phyloP scores from a whole-genome alignment of 2,797 vertebrate genomes.

The Phoxinus dragarum region DNA sequence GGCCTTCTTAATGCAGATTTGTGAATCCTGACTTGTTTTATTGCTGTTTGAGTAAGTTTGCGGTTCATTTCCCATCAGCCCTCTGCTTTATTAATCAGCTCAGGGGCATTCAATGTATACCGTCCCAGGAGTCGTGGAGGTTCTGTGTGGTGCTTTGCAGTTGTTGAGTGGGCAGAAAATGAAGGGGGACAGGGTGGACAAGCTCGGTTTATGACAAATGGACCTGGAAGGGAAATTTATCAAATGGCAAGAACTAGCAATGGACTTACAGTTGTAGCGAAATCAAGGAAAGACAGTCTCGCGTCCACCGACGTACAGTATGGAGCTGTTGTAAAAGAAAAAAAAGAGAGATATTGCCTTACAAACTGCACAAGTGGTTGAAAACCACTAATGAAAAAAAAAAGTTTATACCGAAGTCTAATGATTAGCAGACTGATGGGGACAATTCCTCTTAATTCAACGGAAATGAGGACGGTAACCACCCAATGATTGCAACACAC shows the following conservation, averaged over 20 bases:
- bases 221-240: conserved; percentile 29
- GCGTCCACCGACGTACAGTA: not conserved
- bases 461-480: conserved; percentile 54
- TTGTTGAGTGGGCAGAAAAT: conserved; percentile 53
- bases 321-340: not conserved
- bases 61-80: conserved; percentile 50
- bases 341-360: not conserved
- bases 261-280: conserved; percentile 4
- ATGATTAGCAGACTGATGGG: conserved; percentile 57
- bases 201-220: conserved; percentile 39
- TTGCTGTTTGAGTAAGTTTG: conserved; percentile 54
- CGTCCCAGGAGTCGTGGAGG: conserved; percentile 18
- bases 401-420: conserved; percentile 50
- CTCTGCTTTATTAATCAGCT: conserved; percentile 61
- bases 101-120: conserved; percentile 24
- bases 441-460: conserved; percentile 50
- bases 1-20: conserved; percentile 49
- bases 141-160: conserved; percentile 32
- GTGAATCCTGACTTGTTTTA: conserved; percentile 59
- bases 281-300: not conserved
- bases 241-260: conserved; percentile 22
- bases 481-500: conserved; percentile 47
- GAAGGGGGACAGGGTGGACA: conserved; percentile 44
- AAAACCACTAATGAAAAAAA: conserved; percentile 57
- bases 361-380: conserved; percentile 2